Conservation (phyloP, 2,113 vertebrate genomes). For the Gymnogyps californianus region DNA sequence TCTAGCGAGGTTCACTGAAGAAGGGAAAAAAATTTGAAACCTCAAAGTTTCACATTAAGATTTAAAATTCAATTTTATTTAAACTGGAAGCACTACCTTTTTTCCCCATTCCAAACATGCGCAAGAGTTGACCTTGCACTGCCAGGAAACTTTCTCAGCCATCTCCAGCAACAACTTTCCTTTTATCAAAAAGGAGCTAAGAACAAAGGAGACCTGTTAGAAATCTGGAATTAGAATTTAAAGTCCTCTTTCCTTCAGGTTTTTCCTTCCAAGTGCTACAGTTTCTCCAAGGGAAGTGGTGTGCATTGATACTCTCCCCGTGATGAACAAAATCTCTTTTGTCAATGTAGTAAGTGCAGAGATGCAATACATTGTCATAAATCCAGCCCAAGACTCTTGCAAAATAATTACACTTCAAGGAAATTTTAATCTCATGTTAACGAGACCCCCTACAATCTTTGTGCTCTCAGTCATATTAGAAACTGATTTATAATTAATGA, state of each 20-base stretch:
- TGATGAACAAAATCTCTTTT: neutral
- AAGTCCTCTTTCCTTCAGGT: neutral
- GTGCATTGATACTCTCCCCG: neutral
- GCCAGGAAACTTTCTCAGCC: neutral
- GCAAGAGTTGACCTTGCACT: neutral
- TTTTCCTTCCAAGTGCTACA: neutral
- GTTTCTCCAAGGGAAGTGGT: neutral
- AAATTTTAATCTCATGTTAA: conserved; percentile 69
- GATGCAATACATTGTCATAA: neutral
- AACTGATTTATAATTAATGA: conserved; percentile 74
- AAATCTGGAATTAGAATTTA: neutral
- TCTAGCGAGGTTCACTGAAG: neutral
- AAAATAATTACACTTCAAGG: conserved; percentile 67
- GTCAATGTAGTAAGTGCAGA: neutral
- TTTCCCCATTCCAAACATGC: rapidly evolving
- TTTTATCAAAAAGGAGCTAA: neutral
- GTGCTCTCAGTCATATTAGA: conserved; percentile 63
- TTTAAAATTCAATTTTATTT: neutral
- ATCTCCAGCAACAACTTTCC: neutral
- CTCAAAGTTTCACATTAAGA: neutral
- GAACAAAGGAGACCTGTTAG: neutral
- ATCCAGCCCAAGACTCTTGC: conserved; percentile 19
- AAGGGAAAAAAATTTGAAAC: neutral
- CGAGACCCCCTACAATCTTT: conserved; percentile 59
- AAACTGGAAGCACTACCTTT: neutral